Base-by-base conservation (phyloP, 2,113 vertebrate species). In the Embiotoca jacksoni region DNA sequence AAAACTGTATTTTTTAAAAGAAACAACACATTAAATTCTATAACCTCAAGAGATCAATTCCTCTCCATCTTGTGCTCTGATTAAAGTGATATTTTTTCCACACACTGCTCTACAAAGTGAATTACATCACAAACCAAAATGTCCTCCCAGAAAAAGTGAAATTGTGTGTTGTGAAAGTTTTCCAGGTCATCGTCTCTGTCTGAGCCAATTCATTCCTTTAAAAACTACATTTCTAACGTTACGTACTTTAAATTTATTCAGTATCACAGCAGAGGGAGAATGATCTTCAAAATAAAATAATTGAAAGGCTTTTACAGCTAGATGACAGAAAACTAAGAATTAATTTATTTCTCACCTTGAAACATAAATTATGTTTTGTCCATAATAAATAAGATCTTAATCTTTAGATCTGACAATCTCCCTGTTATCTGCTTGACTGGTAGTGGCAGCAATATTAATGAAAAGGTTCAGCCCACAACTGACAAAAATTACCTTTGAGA, bases 211-310 rank as follows among this genome's bases (percentile, higher is more conserved):
- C 13, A 44, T 44, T 13, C 10, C 41, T 60, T 4, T 47, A 37
- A 49, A 66, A 72, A 62, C 7, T 15, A 6, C 0, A 41, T 53
- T 58, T 59, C 47, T 30, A 77, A 65, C 69, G 54, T 64, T 68
- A n/a, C 52, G n/a, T 56, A 9, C 35, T 59, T 54, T 13, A 44
- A 72, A 23, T 33, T 15, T 44, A 46, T 47, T 72, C 11, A 8
- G 31, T 9, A 33, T 23, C 54, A 39, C 14, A 65, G 57, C 49
- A 46, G 39, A 36, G 32, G 39, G 47, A 69, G 39, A 76, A 62
- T 75, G 64, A 66, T 62, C 30, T 46, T 78, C 50, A 74, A 71
- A 72, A 80, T 74, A 15, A 61, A 72, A 82, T 72, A 31, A 56
- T 53, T 9, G 55, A 32, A 10, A 76, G 31, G n/a, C 13, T 31